Conservation (phyloP, 2,888 invertebrate species). For the Coronaproctus castanopsis region DNA sequence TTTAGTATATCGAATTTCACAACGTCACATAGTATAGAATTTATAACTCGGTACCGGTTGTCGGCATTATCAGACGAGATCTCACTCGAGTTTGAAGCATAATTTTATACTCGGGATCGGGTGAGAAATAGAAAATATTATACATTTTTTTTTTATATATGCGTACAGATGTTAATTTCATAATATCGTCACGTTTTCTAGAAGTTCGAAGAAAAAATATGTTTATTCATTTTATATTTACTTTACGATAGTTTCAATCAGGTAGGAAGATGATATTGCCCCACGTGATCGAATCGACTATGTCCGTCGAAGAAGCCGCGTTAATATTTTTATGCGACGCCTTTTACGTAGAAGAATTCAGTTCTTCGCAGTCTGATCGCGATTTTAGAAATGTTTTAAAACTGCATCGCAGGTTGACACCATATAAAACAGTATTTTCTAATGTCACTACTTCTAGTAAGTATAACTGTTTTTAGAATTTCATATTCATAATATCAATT, state of each 20-base stretch:
- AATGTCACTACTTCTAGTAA: no score
- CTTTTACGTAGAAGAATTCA: conserved; percentile 23
- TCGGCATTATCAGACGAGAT: no score
- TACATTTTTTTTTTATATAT: background rate
- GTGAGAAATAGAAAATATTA: background rate
- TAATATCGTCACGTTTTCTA: no score
- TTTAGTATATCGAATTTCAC: no score
- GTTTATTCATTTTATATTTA: no score
- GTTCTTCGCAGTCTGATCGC: conserved; percentile 23
- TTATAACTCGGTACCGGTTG: no score
- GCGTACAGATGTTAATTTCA: conserved; percentile 14
- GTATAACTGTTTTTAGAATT: no score
- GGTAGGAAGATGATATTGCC: conserved; percentile 26
- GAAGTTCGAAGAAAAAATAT: no score
- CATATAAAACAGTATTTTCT: conserved; percentile 51
- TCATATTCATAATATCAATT: no score
- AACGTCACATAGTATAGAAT: no score
- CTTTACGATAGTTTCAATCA: conserved; percentile 28
- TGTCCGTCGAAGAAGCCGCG: conserved; percentile 33
- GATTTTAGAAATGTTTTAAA: conserved; percentile 29
- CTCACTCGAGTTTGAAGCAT: no score
- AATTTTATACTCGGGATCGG: background rate
- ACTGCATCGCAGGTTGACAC: conserved; percentile 49
- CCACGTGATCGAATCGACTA: conserved; percentile 30
- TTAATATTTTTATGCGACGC: conserved; percentile 38